Base-by-base conservation (phyloP, 2,113 vertebrate genomes). In the Crocuta crocuta region DNA sequence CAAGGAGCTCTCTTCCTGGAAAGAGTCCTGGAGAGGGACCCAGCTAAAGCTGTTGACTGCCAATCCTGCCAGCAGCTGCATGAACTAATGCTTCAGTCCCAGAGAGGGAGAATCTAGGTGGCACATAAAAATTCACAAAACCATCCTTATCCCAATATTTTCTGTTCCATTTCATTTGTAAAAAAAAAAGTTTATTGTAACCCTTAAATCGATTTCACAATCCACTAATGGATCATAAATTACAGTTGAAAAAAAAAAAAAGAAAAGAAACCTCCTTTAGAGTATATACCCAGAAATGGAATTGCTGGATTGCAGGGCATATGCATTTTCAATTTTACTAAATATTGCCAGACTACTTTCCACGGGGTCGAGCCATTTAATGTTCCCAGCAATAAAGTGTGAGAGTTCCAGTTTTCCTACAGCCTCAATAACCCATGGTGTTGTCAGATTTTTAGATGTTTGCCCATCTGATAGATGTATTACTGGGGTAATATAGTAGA, bases 1-100 rank as follows among this genome's bases (percentile, higher is more conserved):
- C 71, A 85, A 89, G 73, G 26, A 85, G 39, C 26, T 79, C 17
- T 94, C 63, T 95, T 91, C 71, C 73, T 84, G 94, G 55, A 97
- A 76, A 61, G 24, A 87, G 74, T 53, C 19, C 65, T 80, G 48
- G 19, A 88, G 55, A 96, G 53, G 35, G n/a, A 94, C 50, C 58
- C 39, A 89, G 87, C 88, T 89, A 55, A 71, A 94, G 39, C 28
- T 73, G 0, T 53, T 91, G 82, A 66, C 61, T 91, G 71, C 73
- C 79, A 82, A 82, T 7, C 13, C 45, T 48, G 33, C 13, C 39
- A 85, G 66, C 45, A 78, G 39, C 50, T 63, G 5, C 13, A 82
- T 95, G 58, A 97, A 92, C 61, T 9, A 85, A 82, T 5, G 35
- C 19, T 94, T 95, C 33, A 39, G 13, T 94, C 23, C 28, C 61